phyloP scores from a whole-genome alignment of 2,113 vertebrate species.

The Ictalurus punctatus region DNA sequence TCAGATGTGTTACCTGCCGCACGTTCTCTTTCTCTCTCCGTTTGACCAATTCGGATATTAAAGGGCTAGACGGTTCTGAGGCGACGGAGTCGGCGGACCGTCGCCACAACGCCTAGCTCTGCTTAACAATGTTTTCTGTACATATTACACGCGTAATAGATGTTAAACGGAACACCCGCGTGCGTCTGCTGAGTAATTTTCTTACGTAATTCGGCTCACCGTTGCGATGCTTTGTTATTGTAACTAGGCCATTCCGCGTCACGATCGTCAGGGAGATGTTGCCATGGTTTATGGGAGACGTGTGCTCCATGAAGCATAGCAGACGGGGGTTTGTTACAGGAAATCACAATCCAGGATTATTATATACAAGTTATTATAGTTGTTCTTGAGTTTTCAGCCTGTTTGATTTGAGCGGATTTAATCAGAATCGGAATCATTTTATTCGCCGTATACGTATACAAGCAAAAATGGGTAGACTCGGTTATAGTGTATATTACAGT shows the following conservation, averaged over 20 bases:
- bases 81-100: neutral
- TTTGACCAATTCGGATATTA: neutral
- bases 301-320: neutral
- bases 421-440: neutral
- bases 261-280: neutral
- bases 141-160: conserved; percentile 18
- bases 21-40: neutral
- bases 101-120: neutral
- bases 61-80: neutral
- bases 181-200: conserved; percentile 55
- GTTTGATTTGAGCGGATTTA: neutral
- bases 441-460: neutral
- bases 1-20: neutral
- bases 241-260: neutral
- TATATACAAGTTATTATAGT: neutral
- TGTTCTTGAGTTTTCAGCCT: neutral
- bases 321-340: neutral
- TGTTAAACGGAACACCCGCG: conserved; percentile 48
- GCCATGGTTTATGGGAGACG: neutral
- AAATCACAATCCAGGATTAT: neutral
- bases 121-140: neutral
- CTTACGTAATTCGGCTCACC: conserved; percentile 60
- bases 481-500: no score
- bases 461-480: no score
- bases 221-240: neutral